A percentile compares a stretch with the other conserved stretches of the same genome.
Conservation (phyloP, 2,888 invertebrate genomes). For the Sarcophaga caerulescens region DNA sequence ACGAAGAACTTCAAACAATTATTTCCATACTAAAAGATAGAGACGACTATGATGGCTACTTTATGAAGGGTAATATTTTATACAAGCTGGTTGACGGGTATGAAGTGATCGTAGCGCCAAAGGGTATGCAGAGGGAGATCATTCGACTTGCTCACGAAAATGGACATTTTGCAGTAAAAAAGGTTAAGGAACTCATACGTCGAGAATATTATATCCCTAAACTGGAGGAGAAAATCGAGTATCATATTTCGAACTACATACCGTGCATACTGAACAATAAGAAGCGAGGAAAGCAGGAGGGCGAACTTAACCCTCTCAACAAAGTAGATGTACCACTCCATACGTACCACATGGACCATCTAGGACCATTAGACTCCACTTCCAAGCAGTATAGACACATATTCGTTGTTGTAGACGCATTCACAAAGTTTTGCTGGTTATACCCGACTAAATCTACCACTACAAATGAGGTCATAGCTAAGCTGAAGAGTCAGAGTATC, state of each 20-base stretch:
- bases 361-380: conserved; percentile 26
- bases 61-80: conserved; percentile 29
- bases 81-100: conserved; percentile 51
- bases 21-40: conserved; percentile 42
- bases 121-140: conserved; percentile 59
- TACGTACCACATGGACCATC: conserved; percentile 51
- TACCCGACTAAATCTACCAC: too few species aligned
- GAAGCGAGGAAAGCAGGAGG: too few species aligned
- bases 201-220: conserved; percentile 54
- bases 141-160: conserved; percentile 53
- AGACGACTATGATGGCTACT: conserved; percentile 12
- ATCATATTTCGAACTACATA: too few species aligned
- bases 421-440: conserved; percentile 78
- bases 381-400: conserved; percentile 71
- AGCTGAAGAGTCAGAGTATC: conserved; percentile 72
- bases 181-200: conserved; percentile 43
- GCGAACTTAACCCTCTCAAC: too few species aligned
- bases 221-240: too few species aligned
- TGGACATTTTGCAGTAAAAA: conserved; percentile 56
- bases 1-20: conserved; percentile 54
- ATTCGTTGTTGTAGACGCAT: conserved; percentile 76
- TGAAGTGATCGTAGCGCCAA: conserved; percentile 58
- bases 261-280: too few species aligned
- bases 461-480: too few species aligned
- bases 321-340: too few species aligned